Evolutionary conservation across 2,888 invertebrate genomes (phyloP), one percentile per base, ranked within the genome.

Genomic region (Pristionchus exspectatus): DNA sequence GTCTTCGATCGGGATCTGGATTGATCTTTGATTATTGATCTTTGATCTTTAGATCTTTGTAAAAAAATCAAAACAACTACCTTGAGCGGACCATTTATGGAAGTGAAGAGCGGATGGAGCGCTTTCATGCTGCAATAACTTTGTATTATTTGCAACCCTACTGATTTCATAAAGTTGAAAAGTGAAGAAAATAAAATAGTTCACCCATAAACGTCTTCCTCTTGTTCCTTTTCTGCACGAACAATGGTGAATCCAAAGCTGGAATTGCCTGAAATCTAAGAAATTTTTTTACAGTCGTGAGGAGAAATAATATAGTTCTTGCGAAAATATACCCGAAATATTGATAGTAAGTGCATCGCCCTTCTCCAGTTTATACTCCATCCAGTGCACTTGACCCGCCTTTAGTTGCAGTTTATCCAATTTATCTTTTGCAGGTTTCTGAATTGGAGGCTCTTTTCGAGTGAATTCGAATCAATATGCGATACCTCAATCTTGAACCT

Each of bases 1-100:
- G 69, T 69, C 69, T 30, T 27, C 69, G 30, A 69, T 69, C 16
- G 69, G 69, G 1, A 69, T 30, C 69, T 92, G 69, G 69, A 33
- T 69, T 33, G 30, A 44, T n/a, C 14, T 69, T 69, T 69, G 69
- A 69, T 69, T 24, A n/a, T 24, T n/a, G 63, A 63, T 10, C n/a
- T n/a, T 24, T 24, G 21, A n/a, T 63, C 4, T 21, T 63, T n/a
- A 24, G 24, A n/a, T 50, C 12, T 50, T 38, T 38, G 38, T 38
- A 38, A 5, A 38, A n/a, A 38, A 38, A 38, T 38, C 38, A 38
- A 38, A 38, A 50, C 12, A 59, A 30, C 18, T 16, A 69, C 69
- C 69, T 69, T 69, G 69, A 69, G 69, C 30, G 69, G 69, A 2
- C 69, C 69, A 69, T 27, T 12, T 0, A 69, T 27, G 21, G 27